Percentiles rank a stretch among this genome's conserved stretches.
Evolutionary conservation across 2,797 vertebrate species (phyloP).

Genomic region (Sarcoramphus papa): DNA sequence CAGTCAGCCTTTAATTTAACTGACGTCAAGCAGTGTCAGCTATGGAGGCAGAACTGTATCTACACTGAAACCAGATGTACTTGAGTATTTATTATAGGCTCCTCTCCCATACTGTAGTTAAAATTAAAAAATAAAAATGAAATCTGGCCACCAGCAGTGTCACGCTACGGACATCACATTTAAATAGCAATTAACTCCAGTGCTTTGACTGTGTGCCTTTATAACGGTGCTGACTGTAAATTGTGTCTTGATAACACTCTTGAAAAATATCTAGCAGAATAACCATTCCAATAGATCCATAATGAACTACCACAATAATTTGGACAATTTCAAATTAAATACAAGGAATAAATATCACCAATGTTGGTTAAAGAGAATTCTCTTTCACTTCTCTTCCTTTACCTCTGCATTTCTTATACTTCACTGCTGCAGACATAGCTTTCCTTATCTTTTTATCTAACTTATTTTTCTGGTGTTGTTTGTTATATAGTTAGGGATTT

Average conservation of each 20-base stretch:
- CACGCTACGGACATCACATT: not conserved
- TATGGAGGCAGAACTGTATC: not conserved
- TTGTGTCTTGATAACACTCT: not conserved
- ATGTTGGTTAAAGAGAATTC: not conserved
- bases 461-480: not conserved
- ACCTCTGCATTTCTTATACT: not conserved
- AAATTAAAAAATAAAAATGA: constrained; percentile 31
- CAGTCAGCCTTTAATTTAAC: constrained; percentile 29
- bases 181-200: constrained; percentile 33
- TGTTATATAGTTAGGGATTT: not conserved
- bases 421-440: not conserved
- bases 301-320: constrained; percentile 31
- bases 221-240: not conserved
- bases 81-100: not conserved
- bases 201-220: not conserved
- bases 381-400: not conserved
- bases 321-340: constrained; percentile 24
- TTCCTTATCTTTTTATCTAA: not conserved
- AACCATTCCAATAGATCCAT: constrained; percentile 15
- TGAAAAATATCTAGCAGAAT: not conserved
- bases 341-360: constrained; percentile 47
- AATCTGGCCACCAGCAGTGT: constrained; percentile 24
- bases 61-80: not conserved
- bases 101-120: not conserved
- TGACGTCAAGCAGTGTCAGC: constrained; percentile 34